Evolutionary conservation across 2,888 invertebrate species (phyloP).

Genomic region (Isotomurus palustris): DNA sequence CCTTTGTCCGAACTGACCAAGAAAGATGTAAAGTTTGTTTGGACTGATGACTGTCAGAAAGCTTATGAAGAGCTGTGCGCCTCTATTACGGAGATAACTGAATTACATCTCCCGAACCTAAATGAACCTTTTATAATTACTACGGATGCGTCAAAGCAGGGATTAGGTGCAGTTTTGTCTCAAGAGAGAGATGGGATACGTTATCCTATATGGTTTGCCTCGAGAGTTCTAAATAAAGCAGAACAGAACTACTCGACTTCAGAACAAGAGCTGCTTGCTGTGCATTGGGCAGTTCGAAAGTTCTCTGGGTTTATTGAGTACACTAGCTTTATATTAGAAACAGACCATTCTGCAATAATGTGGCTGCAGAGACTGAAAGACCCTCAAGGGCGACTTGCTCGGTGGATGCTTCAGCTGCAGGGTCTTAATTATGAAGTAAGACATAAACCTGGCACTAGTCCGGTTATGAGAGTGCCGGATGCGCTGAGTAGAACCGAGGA

Average conservation of each 20-base stretch:
- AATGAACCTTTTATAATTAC: slow-evolving; percentile 35
- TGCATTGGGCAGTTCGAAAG: slow-evolving; percentile 41
- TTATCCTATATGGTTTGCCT: slow-evolving; percentile 42
- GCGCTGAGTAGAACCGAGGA: slow-evolving; percentile 11
- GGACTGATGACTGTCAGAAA: slow-evolving; percentile 13
- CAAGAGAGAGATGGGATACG: slow-evolving; percentile 31
- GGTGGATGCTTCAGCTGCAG: slow-evolving; percentile 52
- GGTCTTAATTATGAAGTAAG: slow-evolving; percentile 49
- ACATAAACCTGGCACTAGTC: slow-evolving; percentile 49
- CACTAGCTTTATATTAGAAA: slow-evolving; percentile 37
- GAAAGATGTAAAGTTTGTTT: slow-evolving; percentile 20
- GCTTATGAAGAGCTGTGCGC: slow-evolving; percentile 18
- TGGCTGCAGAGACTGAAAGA: slow-evolving; percentile 29
- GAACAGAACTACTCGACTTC: slow-evolving; percentile 32
- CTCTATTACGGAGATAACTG: slow-evolving; percentile 21
- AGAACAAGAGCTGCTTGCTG: slow-evolving; percentile 41
- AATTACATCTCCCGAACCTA: slow-evolving; percentile 43
- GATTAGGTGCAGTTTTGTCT: slow-evolving; percentile 45
- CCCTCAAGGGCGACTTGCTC: slow-evolving; percentile 49
- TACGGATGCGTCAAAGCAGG: slow-evolving; percentile 42
- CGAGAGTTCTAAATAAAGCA: slow-evolving; percentile 31
- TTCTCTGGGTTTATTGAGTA: slow-evolving; percentile 41
- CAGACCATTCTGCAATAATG: slow-evolving; percentile 41
- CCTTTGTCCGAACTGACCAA: slow-evolving; percentile 22
- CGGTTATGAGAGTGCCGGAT: slow-evolving; percentile 50